Evolutionary conservation across 2,113 vertebrate genomes (phyloP).

Genomic region (Spea multiplicata): DNA sequence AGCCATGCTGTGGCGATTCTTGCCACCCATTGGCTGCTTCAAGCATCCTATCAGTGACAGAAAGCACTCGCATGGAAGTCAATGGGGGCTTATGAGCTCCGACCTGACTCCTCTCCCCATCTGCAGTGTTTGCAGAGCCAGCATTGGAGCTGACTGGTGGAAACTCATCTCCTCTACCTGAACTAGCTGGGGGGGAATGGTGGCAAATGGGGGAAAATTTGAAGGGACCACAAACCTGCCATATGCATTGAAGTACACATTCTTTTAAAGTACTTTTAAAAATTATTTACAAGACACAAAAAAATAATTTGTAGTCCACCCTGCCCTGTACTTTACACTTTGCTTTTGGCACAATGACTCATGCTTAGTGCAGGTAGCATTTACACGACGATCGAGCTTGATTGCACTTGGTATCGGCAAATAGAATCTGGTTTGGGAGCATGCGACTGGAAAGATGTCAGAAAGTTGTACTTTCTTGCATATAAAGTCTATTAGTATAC

Average conservation of each 20-base stretch:
- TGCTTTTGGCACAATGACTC: conserved; percentile 14
- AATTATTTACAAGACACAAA: not conserved
- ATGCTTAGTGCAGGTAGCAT: not conserved
- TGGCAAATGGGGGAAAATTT: no score
- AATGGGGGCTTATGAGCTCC: no score
- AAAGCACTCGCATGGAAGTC: no score
- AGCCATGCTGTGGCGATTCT: no score
- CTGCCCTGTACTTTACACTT: not conserved
- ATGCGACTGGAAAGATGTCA: not conserved
- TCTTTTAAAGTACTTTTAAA: not conserved
- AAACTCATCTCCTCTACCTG: no score
- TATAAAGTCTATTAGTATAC: not conserved
- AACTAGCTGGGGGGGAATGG: no score
- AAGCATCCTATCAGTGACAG: no score
- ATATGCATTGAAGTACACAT: not conserved
- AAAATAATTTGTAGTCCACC: not conserved
- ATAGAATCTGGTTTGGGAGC: not conserved
- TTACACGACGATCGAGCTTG: not conserved
- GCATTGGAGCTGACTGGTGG: no score
- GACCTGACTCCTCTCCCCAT: no score
- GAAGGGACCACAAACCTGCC: not conserved
- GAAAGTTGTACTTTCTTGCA: not conserved
- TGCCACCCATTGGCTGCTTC: no score
- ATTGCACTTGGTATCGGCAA: not conserved
- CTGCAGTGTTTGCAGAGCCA: no score